Conservation (phyloP, 1,140 invertebrate genomes). For the Ceratosolen solmsi region DNA sequence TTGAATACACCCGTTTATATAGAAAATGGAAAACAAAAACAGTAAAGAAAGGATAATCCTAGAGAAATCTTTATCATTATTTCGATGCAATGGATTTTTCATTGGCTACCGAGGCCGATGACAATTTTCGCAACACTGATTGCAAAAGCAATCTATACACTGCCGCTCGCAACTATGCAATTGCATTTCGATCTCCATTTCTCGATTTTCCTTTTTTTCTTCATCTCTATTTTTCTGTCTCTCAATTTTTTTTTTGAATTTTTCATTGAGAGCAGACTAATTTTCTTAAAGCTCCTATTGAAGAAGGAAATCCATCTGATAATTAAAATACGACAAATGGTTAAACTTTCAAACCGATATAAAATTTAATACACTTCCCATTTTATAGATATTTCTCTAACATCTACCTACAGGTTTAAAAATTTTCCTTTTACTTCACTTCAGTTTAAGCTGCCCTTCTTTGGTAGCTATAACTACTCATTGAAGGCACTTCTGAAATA, state of each 20-base stretch:
- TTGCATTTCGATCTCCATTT: conserved; percentile 45
- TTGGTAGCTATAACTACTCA: background rate
- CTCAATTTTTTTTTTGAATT: background rate
- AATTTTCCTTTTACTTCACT: background rate
- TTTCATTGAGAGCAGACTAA: conserved; percentile 22
- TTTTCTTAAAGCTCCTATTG: conserved; percentile 45
- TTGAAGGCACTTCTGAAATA: conserved; percentile 40
- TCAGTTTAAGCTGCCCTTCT: conserved; percentile 12
- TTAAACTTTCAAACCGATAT: conserved; percentile 40
- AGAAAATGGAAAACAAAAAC: background rate
- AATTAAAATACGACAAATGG: conserved; percentile 52
- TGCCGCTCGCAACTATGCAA: conserved; percentile 8
- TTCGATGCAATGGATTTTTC: conserved; percentile 40
- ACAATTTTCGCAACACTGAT: conserved; percentile 50
- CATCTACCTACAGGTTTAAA: background rate
- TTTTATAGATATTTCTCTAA: conserved; percentile 2
- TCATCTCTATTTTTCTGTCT: background rate
- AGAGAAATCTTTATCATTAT: conserved; percentile 41
- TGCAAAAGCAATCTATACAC: conserved; percentile 42
- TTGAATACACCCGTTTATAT: background rate
- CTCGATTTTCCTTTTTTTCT: background rate
- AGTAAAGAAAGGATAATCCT: conserved; percentile 21
- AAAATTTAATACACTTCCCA: conserved; percentile 42
- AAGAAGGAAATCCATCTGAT: conserved; percentile 47
- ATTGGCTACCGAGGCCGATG: conserved; percentile 27